Evolutionary conservation across 2,113 vertebrate species (phyloP).

Genomic region (Lampris megalopsis): DNA sequence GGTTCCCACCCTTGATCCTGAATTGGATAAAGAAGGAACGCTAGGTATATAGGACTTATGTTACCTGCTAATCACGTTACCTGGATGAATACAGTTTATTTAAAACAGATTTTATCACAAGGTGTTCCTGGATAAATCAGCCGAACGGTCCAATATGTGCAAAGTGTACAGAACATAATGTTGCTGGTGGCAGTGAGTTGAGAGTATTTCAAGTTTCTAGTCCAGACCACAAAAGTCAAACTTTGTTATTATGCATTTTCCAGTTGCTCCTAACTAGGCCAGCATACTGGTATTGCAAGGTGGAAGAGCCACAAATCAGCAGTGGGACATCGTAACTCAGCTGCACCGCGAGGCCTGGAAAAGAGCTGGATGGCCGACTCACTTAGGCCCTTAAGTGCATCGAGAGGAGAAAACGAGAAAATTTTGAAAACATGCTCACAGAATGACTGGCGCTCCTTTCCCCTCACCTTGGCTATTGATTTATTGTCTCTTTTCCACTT

Average conservation of each 20-base stretch:
- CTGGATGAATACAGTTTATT: too few relatives aligned
- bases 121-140: not conserved
- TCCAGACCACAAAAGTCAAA: too few relatives aligned
- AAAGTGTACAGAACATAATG: not conserved
- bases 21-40: too few relatives aligned
- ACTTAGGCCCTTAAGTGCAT: conserved; percentile 31
- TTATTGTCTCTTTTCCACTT: conserved; percentile 78
- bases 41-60: too few relatives aligned
- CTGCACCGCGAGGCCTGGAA: not conserved
- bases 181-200: too few relatives aligned
- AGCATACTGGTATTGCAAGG: not conserved
- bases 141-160: not conserved
- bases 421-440: conserved; percentile 67
- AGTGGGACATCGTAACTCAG: not conserved
- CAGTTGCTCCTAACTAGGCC: too few relatives aligned
- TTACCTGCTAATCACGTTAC: too few relatives aligned
- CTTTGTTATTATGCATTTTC: too few relatives aligned
- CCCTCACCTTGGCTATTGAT: conserved; percentile 76
- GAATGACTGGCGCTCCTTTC: conserved; percentile 35
- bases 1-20: too few relatives aligned
- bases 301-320: conserved; percentile 16
- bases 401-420: conserved; percentile 61
- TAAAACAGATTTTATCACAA: too few relatives aligned
- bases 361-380: conserved; percentile 16
- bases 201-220: too few relatives aligned